Percentiles rank a stretch among this genome's conserved stretches.
phyloP scores from a whole-genome alignment of 2,113 vertebrate species.

The Sceloporus tristichus region DNA sequence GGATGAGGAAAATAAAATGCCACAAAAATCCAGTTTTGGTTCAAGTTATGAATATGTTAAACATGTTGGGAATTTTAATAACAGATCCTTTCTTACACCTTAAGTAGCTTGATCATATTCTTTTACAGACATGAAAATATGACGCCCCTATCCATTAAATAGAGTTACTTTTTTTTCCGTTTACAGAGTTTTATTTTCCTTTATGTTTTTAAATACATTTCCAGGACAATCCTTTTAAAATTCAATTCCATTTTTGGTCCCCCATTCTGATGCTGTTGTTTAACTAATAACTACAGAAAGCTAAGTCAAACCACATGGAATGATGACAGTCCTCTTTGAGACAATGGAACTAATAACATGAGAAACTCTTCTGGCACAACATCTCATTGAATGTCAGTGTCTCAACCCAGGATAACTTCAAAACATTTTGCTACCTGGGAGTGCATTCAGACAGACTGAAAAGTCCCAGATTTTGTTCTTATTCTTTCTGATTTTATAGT shows the following conservation, averaged over 20 bases:
- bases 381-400: background rate
- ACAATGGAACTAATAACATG: background rate
- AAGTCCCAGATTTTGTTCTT: too few relatives aligned
- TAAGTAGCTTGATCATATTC: conserved; percentile 36
- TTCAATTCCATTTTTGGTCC: conserved; percentile 47
- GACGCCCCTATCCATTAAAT: background rate
- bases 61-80: background rate
- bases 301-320: conserved; percentile 5
- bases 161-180: conserved; percentile 20
- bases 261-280: conserved; percentile 12
- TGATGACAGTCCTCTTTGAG: background rate
- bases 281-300: conserved; percentile 21
- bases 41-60: conserved; percentile 42
- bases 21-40: conserved; percentile 33
- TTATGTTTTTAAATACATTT: conserved; percentile 32
- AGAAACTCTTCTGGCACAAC: background rate
- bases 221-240: conserved; percentile 56
- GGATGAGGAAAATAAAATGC: conserved; percentile 10
- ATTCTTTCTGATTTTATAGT: too few relatives aligned
- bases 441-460: too few relatives aligned
- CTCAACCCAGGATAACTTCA: background rate
- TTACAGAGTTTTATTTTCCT: conserved; percentile 28
- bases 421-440: too few relatives aligned
- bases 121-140: background rate
- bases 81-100: conserved; percentile 58